These are phyloP conservation scores for Molossus molossus DNA, from an alignment of 2,797 vertebrate genomes.

Conservation along the genomic window DNA sequence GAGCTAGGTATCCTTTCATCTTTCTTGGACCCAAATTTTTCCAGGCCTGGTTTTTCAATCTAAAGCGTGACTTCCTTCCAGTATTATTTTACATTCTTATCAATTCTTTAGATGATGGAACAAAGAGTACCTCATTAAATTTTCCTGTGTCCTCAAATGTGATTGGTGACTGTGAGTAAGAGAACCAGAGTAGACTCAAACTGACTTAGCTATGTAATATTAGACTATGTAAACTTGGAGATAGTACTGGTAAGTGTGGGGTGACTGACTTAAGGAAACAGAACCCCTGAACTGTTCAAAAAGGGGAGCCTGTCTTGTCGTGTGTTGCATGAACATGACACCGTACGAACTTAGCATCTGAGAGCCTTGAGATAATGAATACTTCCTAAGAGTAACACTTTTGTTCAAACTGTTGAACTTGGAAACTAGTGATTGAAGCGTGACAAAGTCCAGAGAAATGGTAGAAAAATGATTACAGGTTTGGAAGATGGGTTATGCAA, in stretches of 20 bases:
- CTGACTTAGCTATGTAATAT: neutral
- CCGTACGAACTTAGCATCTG: neutral
- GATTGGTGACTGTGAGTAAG: neutral
- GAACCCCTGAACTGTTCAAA: neutral
- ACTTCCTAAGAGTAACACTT: neutral
- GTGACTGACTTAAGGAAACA: neutral
- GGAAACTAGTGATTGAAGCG: constrained; percentile 20
- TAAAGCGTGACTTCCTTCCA: constrained; percentile 68
- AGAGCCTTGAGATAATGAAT: neutral
- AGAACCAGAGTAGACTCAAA: constrained; percentile 47
- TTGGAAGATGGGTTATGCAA: neutral
- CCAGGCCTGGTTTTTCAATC: constrained; percentile 68
- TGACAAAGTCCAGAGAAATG: neutral
- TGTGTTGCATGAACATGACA: neutral
- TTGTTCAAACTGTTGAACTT: neutral
- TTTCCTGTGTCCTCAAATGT: constrained; percentile 39
- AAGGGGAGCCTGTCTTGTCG: neutral
- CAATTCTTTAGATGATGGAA: no score
- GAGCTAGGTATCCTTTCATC: constrained; percentile 70
- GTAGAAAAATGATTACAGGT: no score
- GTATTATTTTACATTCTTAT: constrained; percentile 14
- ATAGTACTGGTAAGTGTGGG: neutral
- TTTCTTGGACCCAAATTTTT: constrained; percentile 53
- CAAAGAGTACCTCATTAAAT: constrained; percentile 26
- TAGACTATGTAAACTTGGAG: neutral